Percentiles rank a stretch among this genome's conserved stretches.
Evolutionary conservation across 1,140 invertebrate species (phyloP).

Genomic region (Bombus superbus): DNA sequence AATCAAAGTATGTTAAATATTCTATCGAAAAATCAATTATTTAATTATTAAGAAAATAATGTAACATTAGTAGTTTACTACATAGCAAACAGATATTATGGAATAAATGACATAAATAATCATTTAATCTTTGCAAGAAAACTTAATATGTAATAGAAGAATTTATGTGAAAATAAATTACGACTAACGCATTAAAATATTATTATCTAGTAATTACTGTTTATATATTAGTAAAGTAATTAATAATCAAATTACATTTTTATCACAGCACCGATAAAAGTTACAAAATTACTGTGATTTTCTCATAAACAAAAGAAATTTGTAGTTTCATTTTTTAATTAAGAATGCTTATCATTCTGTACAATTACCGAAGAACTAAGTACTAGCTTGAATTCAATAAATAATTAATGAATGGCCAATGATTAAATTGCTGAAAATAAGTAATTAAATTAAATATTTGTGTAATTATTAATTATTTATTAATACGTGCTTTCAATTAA

Average conservation of each 20-base stretch:
- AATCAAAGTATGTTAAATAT: background rate
- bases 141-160: background rate
- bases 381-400: background rate
- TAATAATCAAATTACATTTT: conserved; percentile 28
- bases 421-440: background rate
- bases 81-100: background rate
- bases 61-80: background rate
- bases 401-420: background rate
- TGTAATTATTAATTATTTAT: conserved; percentile 50
- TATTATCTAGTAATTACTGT: background rate
- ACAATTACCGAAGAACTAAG: background rate
- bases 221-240: conserved; percentile 27
- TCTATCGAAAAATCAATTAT: background rate
- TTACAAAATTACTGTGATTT: conserved; percentile 5
- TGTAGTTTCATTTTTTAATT: background rate
- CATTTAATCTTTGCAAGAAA: background rate
- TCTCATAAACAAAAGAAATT: background rate
- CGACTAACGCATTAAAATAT: background rate
- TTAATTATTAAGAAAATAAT: conserved; percentile 4
- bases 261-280: conserved; percentile 2
- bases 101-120: conserved; percentile 4
- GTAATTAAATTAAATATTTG: conserved; percentile 10
- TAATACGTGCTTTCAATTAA: conserved; percentile 25
- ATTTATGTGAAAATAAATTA: conserved; percentile 27
- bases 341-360: background rate